Base-by-base conservation (phyloP, 2,797 vertebrate genomes). In the Ambastaia sidthimunki region DNA sequence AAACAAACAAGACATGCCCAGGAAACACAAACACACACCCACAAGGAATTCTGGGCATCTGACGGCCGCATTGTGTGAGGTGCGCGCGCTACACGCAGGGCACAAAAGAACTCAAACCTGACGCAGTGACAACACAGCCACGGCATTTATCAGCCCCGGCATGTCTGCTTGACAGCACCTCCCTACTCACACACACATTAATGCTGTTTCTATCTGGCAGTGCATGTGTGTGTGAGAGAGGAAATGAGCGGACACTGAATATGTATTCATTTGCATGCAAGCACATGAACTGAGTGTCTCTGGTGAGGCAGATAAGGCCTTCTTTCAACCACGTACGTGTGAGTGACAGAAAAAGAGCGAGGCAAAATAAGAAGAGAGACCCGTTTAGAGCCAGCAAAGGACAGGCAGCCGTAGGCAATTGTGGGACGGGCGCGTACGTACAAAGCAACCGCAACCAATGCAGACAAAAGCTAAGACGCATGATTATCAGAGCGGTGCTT, bases 241-340 rank as follows among this genome's bases (percentile, higher is more conserved):
- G 78, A 73, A 71, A 23, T 77, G 77, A 86, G 86, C 87, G 89
- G 90, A 89, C 90, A 92, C 71, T 76, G 81, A 85, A 84, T 83
- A 87, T 87, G 93, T 92, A 93, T 93, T 93, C 89, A 93, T 93
- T 88, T 89, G 87, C 91, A 92, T 92, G 90, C 85, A 66, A 84
- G 84, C 88, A 82, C 91, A 90, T 91, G 90, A 91, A 89, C 84
- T 18, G 81, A 90, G 90, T 81, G 90, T 91, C 91, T 93, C 91
- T 93, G 92, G 84, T 81, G 77, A 82, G 67, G 80, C 85, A 88
- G 92, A 93, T 94, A 93, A 93, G 91, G 85, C 85, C 71, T 89
- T 87, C 92, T 92, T 90, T 90, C 84, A 88, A 84, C 7, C 18
- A 79, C 82, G 82, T 79, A 80, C 87, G 87, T 83, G 88, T 79